Evolutionary conservation across 2,113 vertebrate species (phyloP).

Genomic region (Perca flavescens): DNA sequence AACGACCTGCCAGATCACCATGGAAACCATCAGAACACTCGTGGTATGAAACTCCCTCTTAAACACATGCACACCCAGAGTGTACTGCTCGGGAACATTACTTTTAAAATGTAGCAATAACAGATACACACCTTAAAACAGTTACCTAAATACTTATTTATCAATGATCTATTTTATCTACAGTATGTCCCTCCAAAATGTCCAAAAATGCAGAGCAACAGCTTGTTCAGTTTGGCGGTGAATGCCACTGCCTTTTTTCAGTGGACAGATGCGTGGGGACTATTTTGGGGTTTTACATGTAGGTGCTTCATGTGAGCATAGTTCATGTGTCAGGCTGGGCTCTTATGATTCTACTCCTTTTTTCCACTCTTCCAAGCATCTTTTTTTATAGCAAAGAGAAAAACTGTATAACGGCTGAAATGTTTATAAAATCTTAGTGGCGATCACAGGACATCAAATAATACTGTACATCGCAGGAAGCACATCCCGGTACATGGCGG

Average conservation of each 20-base stretch:
- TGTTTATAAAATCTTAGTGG: slow-evolving; percentile 4
- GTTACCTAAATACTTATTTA: not conserved
- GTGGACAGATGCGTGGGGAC: not conserved
- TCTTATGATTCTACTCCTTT: not conserved
- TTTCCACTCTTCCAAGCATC: not conserved
- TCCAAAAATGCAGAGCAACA: not conserved
- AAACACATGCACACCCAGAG: not conserved
- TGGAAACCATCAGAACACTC: slow-evolving; percentile 53
- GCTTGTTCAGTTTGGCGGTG: not conserved
- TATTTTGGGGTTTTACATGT: not conserved
- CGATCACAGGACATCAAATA: not conserved
- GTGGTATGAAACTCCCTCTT: not conserved
- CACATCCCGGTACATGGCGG: not conserved
- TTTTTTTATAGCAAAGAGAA: not conserved
- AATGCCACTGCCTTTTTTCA: not conserved
- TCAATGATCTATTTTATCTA: not conserved
- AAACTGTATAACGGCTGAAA: not conserved
- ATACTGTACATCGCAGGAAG: not conserved
- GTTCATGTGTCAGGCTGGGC: not conserved
- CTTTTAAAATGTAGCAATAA: not conserved
- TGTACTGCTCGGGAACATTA: not conserved
- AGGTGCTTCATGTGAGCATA: not conserved
- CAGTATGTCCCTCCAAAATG: not conserved
- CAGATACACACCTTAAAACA: not conserved
- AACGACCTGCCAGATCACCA: slow-evolving; percentile 49